Conservation (phyloP, 64 coral and sea anemone species). For the Pachyseris speciosa region DNA sequence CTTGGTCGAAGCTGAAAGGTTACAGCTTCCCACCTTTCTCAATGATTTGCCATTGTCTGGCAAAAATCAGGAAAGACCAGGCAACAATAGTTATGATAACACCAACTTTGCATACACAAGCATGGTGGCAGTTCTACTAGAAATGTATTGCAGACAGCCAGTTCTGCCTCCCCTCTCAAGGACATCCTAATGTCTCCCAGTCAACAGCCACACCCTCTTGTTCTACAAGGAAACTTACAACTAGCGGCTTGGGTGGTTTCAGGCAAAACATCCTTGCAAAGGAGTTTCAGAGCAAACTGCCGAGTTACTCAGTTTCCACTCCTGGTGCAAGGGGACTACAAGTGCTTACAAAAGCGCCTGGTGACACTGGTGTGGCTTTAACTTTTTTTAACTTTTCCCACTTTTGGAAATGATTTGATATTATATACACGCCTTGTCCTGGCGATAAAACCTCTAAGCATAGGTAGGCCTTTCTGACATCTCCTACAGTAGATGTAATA, state of each 20-base stretch:
- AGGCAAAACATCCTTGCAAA: conserved; percentile 65
- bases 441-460: no score
- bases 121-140: conserved; percentile 48
- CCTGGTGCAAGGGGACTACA: conserved; percentile 19
- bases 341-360: conserved; percentile 69
- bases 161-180: conserved; percentile 21
- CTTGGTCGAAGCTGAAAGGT: conserved; percentile 30
- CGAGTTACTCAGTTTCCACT: conserved; percentile 46
- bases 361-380: conserved; percentile 39
- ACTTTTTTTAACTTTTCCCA: no score
- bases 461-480: no score
- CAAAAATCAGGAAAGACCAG: conserved; percentile 44
- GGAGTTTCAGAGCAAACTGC: conserved; percentile 57
- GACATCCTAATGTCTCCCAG: conserved; percentile 34
- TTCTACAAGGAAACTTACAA: neutral
- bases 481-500: no score
- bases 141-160: conserved; percentile 52
- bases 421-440: no score
- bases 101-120: conserved; percentile 47
- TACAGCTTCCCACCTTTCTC: conserved; percentile 50
- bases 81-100: conserved; percentile 37
- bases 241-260: conserved; percentile 55
- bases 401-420: no score
- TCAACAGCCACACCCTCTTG: conserved; percentile 31
- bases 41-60: conserved; percentile 39